Evolutionary conservation across 2,888 invertebrate genomes (phyloP).

Genomic region (Prionchulus punctatus): DNA sequence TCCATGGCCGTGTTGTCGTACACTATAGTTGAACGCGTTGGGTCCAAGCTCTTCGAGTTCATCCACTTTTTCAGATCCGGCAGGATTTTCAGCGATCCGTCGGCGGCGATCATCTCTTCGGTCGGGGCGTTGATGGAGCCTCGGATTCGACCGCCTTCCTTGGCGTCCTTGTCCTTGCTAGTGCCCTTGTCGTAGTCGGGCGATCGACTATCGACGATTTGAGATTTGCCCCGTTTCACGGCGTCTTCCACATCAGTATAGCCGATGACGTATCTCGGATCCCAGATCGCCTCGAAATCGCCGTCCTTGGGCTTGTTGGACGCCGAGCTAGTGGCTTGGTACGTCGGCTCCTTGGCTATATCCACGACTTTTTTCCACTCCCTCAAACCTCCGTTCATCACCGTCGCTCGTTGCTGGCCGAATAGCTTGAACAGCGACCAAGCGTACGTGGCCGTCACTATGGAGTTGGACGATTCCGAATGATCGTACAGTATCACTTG

Average conservation of each 20-base stretch:
- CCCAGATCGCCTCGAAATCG: neutral
- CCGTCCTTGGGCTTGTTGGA: neutral
- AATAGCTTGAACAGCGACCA: slow-evolving; percentile 9
- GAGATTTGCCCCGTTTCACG: neutral
- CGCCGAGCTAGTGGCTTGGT: neutral
- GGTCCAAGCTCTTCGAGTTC: neutral
- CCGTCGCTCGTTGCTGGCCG: neutral
- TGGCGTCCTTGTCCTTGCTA: neutral
- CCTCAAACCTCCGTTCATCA: slow-evolving; percentile 8
- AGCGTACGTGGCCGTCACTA: slow-evolving; percentile 2
- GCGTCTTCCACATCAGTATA: neutral
- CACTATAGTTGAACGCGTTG: neutral
- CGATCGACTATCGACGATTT: neutral
- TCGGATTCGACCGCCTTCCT: neutral
- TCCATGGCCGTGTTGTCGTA: neutral
- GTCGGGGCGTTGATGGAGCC: slow-evolving; percentile 5
- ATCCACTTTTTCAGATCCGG: neutral
- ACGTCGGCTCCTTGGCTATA: neutral
- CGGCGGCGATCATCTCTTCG: neutral
- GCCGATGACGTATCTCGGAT: neutral
- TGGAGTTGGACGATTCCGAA: neutral
- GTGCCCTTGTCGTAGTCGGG: neutral
- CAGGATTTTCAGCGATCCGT: neutral
- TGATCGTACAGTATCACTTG: slow-evolving; percentile 9
- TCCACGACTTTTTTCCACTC: neutral